Conservation (phyloP, 2,113 vertebrate genomes). For the Gobio gobio region DNA sequence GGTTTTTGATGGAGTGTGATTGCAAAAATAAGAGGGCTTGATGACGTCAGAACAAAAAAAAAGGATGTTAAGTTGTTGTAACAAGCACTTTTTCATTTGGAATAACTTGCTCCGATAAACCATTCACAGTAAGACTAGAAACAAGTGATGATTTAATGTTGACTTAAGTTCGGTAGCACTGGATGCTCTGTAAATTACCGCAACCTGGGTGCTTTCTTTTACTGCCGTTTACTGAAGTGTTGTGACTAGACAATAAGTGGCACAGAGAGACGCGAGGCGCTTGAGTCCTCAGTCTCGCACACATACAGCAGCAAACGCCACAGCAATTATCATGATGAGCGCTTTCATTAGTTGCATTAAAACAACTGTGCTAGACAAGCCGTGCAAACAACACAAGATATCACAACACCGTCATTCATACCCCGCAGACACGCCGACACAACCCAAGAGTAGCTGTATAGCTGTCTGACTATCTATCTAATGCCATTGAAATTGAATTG, state of each 20-base stretch:
- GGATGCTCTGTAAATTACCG: neutral
- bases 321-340: slow-evolving; percentile 48
- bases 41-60: neutral
- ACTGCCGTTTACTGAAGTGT: neutral
- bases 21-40: neutral
- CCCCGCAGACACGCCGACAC: neutral
- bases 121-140: too few relatives aligned
- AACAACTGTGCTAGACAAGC: slow-evolving; percentile 55
- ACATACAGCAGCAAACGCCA: slow-evolving; percentile 34
- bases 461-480: neutral
- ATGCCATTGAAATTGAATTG: neutral
- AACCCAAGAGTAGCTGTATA: neutral
- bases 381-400: slow-evolving; percentile 44
- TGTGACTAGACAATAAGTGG: slow-evolving; percentile 16
- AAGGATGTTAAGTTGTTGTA: neutral
- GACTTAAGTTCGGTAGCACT: too few relatives aligned
- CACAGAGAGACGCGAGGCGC: neutral
- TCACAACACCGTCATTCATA: neutral
- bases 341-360: slow-evolving; percentile 65
- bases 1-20: neutral
- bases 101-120: neutral
- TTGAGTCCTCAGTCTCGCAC: neutral
- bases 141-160: too few relatives aligned
- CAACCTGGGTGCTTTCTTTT: neutral
- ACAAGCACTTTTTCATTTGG: neutral